These are phyloP conservation scores for Telmatochromis sp. DNA, from an alignment of 2,113 vertebrate species.

Conservation along the genomic window DNA sequence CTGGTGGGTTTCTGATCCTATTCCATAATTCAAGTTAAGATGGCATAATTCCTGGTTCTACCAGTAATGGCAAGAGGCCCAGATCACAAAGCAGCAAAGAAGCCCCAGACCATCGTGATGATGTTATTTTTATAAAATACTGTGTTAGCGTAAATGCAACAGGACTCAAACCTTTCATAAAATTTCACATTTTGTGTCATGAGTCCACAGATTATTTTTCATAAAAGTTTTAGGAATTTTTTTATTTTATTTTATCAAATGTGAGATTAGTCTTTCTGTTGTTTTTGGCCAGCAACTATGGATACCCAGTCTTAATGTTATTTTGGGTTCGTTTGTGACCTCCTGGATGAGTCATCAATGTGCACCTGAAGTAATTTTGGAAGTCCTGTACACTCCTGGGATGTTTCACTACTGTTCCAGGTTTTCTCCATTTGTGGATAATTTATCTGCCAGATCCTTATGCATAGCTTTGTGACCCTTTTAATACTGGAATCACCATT, in stretches of 20 bases:
- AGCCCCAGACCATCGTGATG: neutral
- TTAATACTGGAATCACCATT: rapidly evolving
- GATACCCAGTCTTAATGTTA: neutral
- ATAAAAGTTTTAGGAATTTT: neutral
- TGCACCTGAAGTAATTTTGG: neutral
- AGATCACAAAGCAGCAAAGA: neutral
- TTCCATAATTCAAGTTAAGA: neutral
- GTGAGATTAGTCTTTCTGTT: neutral
- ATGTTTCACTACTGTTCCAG: neutral
- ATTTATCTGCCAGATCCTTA: neutral
- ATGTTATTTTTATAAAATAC: neutral
- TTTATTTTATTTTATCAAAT: neutral
- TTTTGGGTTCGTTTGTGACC: neutral
- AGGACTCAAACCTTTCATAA: neutral
- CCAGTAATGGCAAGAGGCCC: neutral
- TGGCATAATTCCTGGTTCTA: neutral
- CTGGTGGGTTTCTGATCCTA: neutral
- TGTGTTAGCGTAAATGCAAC: neutral
- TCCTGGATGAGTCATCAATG: neutral
- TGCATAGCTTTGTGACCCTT: neutral
- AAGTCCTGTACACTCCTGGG: neutral
- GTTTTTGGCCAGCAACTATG: neutral
- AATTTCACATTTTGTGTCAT: neutral
- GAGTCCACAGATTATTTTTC: neutral
- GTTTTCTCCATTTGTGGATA: neutral